Evolutionary conservation across 2,113 vertebrate genomes (phyloP).

Genomic region (Loxodonta africana): DNA sequence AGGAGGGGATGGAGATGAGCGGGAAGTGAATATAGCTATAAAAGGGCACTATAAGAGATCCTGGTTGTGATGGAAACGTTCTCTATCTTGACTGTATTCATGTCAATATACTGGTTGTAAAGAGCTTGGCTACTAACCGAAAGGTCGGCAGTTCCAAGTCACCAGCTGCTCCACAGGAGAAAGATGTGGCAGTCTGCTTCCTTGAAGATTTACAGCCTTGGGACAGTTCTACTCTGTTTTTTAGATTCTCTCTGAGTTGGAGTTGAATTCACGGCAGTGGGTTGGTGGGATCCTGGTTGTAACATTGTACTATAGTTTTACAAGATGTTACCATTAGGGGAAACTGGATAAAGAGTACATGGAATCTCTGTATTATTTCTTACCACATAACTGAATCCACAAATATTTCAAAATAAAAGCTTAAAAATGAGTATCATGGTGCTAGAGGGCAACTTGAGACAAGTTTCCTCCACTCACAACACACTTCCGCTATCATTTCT

Average conservation of each 20-base stretch:
- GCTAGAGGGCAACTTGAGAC: neutral
- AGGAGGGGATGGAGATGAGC: too few relatives aligned
- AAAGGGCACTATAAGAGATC: neutral
- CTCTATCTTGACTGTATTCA: neutral
- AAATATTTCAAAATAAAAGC: constrained; percentile 10
- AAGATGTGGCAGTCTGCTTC: too few relatives aligned
- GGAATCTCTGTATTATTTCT: neutral
- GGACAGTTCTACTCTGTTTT: too few relatives aligned
- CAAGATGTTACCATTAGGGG: neutral
- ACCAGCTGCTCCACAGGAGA: too few relatives aligned
- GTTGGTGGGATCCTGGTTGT: too few relatives aligned
- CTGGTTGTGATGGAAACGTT: neutral
- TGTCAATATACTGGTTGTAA: neutral
- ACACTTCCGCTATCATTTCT: neutral
- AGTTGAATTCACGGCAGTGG: too few relatives aligned
- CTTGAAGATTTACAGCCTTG: too few relatives aligned
- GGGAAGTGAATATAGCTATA: neutral
- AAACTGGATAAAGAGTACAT: neutral
- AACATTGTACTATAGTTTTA: neutral
- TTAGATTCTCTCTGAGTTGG: too few relatives aligned
- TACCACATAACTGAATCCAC: neutral
- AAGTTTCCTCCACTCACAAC: neutral
- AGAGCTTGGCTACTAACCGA: too few relatives aligned
- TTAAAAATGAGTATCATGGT: neutral
- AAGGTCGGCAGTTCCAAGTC: too few relatives aligned